phyloP scores from a whole-genome alignment of 2,888 invertebrate genomes.

The Phytoseiulus persimilis region DNA sequence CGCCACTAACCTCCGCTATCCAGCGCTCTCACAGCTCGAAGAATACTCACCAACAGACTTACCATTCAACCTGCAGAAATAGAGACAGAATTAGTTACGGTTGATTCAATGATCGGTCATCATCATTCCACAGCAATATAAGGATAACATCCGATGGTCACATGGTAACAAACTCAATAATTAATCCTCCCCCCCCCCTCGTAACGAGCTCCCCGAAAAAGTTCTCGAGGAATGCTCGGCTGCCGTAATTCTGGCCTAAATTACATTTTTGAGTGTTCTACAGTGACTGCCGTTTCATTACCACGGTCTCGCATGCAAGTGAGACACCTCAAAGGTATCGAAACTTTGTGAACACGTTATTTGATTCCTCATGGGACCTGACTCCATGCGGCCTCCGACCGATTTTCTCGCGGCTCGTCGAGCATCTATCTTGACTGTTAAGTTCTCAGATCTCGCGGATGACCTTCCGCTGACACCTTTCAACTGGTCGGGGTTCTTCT shows the following conservation, averaged over 20 bases:
- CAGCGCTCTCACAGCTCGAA: background rate
- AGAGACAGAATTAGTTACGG: background rate
- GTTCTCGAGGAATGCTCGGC: no score
- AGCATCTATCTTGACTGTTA: no score
- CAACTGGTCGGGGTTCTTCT: no score
- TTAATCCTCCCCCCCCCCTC: background rate
- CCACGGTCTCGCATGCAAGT: background rate
- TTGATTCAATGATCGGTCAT: background rate
- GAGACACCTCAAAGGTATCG: background rate
- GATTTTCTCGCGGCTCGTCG: no score
- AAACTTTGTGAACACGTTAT: background rate
- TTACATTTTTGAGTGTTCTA: no score
- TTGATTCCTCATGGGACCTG: no score
- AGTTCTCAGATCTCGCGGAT: no score
- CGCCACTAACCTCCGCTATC: background rate
- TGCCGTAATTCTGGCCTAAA: no score
- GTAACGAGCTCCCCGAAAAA: background rate
- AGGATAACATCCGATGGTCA: background rate
- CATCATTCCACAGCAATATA: no score
- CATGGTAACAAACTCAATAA: background rate
- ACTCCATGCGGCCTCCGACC: no score
- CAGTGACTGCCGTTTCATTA: no score
- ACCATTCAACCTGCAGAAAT: slow-evolving; percentile 33
- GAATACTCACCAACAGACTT: slow-evolving; percentile 22
- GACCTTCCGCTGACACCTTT: no score